Evolutionary conservation across 2,113 vertebrate genomes (phyloP).

Genomic region (Cynopterus brachyotis): DNA sequence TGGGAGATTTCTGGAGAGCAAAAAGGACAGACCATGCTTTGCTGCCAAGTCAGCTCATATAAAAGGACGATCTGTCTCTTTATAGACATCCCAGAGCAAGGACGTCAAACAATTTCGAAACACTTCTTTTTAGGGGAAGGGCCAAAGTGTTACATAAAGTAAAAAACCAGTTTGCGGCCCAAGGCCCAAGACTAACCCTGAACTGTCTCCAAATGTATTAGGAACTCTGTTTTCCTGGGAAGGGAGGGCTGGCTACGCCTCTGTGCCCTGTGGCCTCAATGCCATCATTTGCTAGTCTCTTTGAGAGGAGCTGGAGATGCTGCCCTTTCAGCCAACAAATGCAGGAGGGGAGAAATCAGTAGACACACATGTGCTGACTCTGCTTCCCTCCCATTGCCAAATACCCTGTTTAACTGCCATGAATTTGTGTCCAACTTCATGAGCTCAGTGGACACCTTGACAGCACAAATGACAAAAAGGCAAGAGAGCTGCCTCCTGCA

Average conservation of each 20-base stretch:
- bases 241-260: accelerated
- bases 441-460: not conserved
- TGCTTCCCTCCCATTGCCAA: not conserved
- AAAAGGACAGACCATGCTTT: not conserved
- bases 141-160: constrained; percentile 54
- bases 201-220: not conserved
- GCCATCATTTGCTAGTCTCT: not conserved
- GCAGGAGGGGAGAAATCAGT: not conserved
- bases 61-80: constrained; percentile 61
- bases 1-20: constrained; percentile 14
- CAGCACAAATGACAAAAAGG: not conserved
- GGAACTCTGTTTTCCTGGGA: not conserved
- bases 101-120: constrained; percentile 55
- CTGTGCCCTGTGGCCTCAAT: not conserved
- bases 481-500: not conserved
- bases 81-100: constrained; percentile 22
- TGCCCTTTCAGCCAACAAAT: not conserved
- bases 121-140: constrained; percentile 5
- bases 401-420: not conserved
- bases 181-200: not conserved
- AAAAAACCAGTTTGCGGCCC: not conserved
- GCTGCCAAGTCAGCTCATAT: not conserved
- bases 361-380: not conserved
- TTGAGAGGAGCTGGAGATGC: not conserved
- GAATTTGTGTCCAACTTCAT: not conserved